Percentiles rank a stretch among this genome's conserved stretches.
Evolutionary conservation across 2,113 vertebrate species (phyloP).

Genomic region (Dicerorhinus sumatrensis): DNA sequence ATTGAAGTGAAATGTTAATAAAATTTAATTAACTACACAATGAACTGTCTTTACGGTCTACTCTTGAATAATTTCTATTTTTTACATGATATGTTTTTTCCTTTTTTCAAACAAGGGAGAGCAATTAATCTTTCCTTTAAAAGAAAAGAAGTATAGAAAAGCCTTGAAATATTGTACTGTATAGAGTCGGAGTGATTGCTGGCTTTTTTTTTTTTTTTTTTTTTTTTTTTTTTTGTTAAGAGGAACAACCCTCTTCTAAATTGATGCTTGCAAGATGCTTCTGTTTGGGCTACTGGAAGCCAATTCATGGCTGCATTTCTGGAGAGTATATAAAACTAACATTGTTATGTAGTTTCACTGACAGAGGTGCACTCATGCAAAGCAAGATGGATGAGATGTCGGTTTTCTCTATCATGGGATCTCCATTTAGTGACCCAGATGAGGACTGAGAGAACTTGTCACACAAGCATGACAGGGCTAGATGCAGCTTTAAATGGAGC

Average conservation of each 20-base stretch:
- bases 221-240: background rate
- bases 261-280: background rate
- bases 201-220: background rate
- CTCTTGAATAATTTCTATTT: slow-evolving; percentile 54
- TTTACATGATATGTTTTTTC: background rate
- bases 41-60: background rate
- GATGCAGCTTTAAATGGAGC: slow-evolving; percentile 82
- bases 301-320: slow-evolving; percentile 81
- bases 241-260: background rate
- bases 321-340: slow-evolving; percentile 85
- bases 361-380: slow-evolving; percentile 84
- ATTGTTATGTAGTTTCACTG: slow-evolving; percentile 81
- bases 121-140: slow-evolving; percentile 59
- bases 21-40: slow-evolving; percentile 66
- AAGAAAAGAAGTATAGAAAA: background rate
- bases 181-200: background rate
- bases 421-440: slow-evolving; percentile 88
- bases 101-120: background rate
- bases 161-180: background rate
- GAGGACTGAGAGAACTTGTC: slow-evolving; percentile 85
- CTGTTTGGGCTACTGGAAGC: slow-evolving; percentile 69
- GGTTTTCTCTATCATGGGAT: slow-evolving; percentile 86
- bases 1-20: slow-evolving; percentile 48
- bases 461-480: slow-evolving; percentile 80
- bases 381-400: slow-evolving; percentile 89